Evolutionary conservation across 2,113 vertebrate species (phyloP).

Genomic region (Periophthalmus modestus): DNA sequence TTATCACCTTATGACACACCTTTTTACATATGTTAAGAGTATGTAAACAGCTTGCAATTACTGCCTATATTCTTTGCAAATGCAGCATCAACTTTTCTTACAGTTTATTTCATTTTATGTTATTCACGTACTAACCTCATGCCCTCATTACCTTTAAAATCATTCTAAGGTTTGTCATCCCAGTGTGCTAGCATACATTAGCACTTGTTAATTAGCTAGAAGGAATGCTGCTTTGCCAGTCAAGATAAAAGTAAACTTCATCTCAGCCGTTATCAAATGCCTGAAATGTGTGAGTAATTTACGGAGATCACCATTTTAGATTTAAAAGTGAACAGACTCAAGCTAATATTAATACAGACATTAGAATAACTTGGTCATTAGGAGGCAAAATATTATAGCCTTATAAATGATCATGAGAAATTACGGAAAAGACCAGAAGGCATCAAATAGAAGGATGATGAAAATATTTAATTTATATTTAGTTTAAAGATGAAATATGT

Average conservation of each 20-base stretch:
- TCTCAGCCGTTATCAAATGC: background rate
- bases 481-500: too few relatives aligned
- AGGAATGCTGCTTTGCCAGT: constrained; percentile 7
- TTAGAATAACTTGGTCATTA: constrained; percentile 1
- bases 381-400: background rate
- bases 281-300: background rate
- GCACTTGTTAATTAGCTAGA: background rate
- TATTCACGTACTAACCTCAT: background rate
- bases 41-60: too few relatives aligned
- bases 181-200: constrained; percentile 1
- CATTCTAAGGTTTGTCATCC: background rate
- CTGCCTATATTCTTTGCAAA: too few relatives aligned
- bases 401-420: background rate
- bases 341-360: background rate
- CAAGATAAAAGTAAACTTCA: constrained; percentile 5
- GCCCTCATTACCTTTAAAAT: background rate
- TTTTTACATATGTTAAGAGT: too few relatives aligned
- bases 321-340: background rate
- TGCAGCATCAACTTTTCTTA: too few relatives aligned
- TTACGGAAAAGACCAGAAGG: background rate
- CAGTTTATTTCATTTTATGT: background rate
- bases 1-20: background rate
- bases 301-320: background rate
- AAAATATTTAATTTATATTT: too few relatives aligned
- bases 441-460: background rate